Percentiles rank a stretch among this genome's conserved stretches.
Conservation (phyloP, 2,797 vertebrate species). For the Petrocephalus sullivani region DNA sequence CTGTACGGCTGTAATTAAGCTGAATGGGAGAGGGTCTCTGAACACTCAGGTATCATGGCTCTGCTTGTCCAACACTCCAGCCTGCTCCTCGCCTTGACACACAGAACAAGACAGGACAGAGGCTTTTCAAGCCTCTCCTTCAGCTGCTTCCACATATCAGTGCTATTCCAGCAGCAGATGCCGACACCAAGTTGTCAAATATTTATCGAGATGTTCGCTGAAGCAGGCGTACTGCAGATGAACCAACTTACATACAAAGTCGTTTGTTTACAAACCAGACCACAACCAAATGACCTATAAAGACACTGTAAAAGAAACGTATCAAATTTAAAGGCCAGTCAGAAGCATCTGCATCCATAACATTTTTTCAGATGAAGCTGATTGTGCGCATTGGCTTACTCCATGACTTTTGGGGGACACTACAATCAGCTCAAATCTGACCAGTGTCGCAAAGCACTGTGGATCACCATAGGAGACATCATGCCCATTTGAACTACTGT, state of each 20-base stretch:
- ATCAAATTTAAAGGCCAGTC: not conserved
- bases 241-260: not conserved
- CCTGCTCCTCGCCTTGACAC: not conserved
- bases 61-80: not conserved
- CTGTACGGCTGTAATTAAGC: slow-evolving; percentile 14
- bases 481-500: not conserved
- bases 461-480: not conserved
- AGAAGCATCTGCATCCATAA: not conserved
- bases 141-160: not conserved
- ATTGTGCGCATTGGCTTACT: not conserved
- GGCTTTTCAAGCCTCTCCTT: not conserved
- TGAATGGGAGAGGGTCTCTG: slow-evolving; percentile 23
- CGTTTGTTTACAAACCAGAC: not conserved
- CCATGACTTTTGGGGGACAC: not conserved
- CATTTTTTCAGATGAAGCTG: not conserved
- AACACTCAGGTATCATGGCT: not conserved
- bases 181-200: not conserved
- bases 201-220: not conserved
- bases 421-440: not conserved
- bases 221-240: not conserved
- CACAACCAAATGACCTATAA: not conserved
- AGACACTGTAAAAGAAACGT: not conserved
- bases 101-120: not conserved
- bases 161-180: not conserved
- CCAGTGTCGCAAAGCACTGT: not conserved